These are phyloP conservation scores for Lepus timidus DNA, from an alignment of 2,113 vertebrate species.

Conservation along the genomic window DNA sequence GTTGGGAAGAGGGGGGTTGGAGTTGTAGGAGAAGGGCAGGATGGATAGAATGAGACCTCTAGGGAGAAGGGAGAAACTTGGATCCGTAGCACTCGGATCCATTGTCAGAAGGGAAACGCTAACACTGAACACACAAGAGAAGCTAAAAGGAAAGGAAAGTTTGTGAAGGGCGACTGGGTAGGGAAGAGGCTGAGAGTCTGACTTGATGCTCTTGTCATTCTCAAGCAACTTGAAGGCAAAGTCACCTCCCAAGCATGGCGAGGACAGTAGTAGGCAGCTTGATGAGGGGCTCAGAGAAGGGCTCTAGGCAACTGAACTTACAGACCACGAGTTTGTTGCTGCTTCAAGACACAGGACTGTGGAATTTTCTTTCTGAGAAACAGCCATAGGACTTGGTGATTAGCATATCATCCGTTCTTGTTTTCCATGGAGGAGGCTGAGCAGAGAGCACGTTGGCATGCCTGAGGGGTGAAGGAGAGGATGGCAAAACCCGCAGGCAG, in stretches of 20 bases:
- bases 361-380: too few relatives aligned
- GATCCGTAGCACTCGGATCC: neutral
- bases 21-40: neutral
- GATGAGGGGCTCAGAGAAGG: neutral
- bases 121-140: neutral
- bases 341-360: too few relatives aligned
- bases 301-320: too few relatives aligned
- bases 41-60: neutral
- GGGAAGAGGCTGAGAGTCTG: slow-evolving; percentile 17
- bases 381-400: too few relatives aligned
- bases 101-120: neutral
- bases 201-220: neutral
- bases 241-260: neutral
- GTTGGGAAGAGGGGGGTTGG: neutral
- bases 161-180: neutral
- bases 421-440: too few relatives aligned
- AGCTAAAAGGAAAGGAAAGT: neutral
- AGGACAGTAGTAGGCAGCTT: neutral
- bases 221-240: neutral
- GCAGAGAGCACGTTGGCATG: too few relatives aligned
- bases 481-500: too few relatives aligned
- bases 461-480: too few relatives aligned
- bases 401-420: too few relatives aligned
- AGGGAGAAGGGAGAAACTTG: neutral
- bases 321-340: too few relatives aligned